phyloP scores from a whole-genome alignment of 2,113 vertebrate species.

The Phoenicopterus ruber region DNA sequence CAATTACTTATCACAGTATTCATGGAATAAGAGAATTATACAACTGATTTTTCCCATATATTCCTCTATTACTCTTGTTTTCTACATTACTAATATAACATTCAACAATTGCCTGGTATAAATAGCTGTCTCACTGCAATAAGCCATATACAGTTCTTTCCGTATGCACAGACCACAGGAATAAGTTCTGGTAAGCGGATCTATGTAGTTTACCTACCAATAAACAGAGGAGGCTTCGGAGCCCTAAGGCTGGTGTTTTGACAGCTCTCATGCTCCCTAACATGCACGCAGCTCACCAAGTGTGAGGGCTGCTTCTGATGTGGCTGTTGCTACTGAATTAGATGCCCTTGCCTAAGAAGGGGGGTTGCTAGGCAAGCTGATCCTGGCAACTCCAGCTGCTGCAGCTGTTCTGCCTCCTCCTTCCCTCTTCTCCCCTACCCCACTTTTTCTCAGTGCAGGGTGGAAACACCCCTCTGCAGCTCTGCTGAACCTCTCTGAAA shows the following conservation, averaged over 20 bases:
- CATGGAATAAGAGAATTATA: background rate
- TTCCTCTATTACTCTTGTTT: background rate
- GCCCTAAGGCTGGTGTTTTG: conserved; percentile 4
- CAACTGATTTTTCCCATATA: background rate
- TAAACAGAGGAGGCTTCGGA: conserved; percentile 43
- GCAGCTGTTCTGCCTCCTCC: background rate
- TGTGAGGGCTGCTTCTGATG: background rate
- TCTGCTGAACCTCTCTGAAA: background rate
- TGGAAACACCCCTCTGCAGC: background rate
- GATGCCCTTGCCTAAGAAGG: background rate
- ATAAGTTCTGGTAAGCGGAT: background rate
- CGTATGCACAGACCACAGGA: rapidly evolving
- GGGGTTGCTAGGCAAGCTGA: conserved; percentile 29
- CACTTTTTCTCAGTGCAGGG: background rate
- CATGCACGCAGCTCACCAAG: background rate
- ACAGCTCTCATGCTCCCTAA: conserved; percentile 47
- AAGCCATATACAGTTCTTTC: background rate
- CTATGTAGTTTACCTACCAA: conserved; percentile 34
- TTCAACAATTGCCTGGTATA: background rate
- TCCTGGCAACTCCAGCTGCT: background rate
- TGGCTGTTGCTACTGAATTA: background rate
- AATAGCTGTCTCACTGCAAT: background rate
- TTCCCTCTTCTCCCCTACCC: background rate
- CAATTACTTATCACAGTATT: background rate
- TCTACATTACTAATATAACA: background rate